Evolutionary conservation across 2,113 vertebrate species (phyloP), one percentile per base, ranked within the genome.

Genomic region (Sorex araneus): DNA sequence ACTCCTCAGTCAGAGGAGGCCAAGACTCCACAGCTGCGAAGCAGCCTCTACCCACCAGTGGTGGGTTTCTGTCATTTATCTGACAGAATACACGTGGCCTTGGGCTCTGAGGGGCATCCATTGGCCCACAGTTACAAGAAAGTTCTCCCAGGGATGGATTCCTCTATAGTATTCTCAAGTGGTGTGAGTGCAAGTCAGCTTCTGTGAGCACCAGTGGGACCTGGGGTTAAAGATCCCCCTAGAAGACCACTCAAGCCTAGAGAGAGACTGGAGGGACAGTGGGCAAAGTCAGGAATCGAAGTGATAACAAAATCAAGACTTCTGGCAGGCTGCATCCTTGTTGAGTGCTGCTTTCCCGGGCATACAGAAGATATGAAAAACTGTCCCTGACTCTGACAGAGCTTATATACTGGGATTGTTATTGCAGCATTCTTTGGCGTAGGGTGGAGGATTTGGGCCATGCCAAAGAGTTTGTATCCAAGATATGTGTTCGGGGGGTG

Each of bases 71-170:
- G 13, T 6, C 66, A 30, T 60, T 3, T 60, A 60, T 28, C 84
- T 32, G 9, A 30, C 3, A 0, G 8, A 45, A 66, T 2, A 3
- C 0, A 23, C 43, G 36, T 28, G 71, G 30, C 66, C 45, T 13
- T 16, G 4, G 30, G 27, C 43, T 75, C 25, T 3, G 6, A 12
- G 10, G 50, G 16, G 27, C 1, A 1, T 10, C 16, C 2, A 0
- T 80, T n/a, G 50, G 54, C 47, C 84, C 28, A 13, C 23, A 13
- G 45, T 11, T 73, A 36, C 66, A 16, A 60, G 57, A 19, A 60
- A 32, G 0, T 43, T 54, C 27, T 78, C 47, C 6, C 3, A 0
- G n/a, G 83, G 57, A 84, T n/a, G 3, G 0, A 13, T 57, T 34
- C n/a, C 12, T 3, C 1, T 0, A 6, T 34, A 40, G 19, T 27